These are phyloP conservation scores for Scylla paramamosain DNA, from an alignment of 1,140 invertebrate species.

Conservation along the genomic window DNA sequence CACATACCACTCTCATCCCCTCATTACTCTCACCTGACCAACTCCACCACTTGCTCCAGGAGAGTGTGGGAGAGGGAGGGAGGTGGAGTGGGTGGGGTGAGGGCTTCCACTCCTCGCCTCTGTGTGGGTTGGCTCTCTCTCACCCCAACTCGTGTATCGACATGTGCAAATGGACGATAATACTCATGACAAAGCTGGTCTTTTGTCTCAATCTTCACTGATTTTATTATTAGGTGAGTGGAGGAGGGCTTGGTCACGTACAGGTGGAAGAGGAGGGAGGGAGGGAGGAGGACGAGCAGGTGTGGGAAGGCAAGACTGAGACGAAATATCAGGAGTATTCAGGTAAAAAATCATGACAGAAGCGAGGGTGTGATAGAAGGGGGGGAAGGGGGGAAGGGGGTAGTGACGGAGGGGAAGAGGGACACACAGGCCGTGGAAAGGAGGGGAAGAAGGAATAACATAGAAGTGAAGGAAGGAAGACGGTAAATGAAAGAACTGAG, in stretches of 20 bases:
- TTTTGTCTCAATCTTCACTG: slow-evolving; percentile 50
- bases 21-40: slow-evolving; percentile 41
- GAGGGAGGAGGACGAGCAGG: not conserved
- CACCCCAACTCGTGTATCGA: not conserved
- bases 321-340: too few relatives aligned
- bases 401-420: too few relatives aligned
- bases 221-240: slow-evolving; percentile 35
- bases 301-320: not conserved
- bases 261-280: not conserved
- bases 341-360: too few relatives aligned
- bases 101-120: too few relatives aligned
- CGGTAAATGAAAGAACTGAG: too few relatives aligned
- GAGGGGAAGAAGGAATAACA: too few relatives aligned
- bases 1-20: slow-evolving; percentile 16
- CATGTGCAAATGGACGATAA: slow-evolving; percentile 6
- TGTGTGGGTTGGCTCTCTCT: not conserved
- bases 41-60: slow-evolving; percentile 44
- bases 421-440: too few relatives aligned
- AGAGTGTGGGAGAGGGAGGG: not conserved
- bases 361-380: too few relatives aligned
- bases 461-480: too few relatives aligned
- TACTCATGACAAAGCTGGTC: not conserved
- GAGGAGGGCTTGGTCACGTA: not conserved
- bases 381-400: too few relatives aligned
- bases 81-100: not conserved